These are phyloP conservation scores for Sinohyriopsis cumingii DNA, from an alignment of 2,888 invertebrate species.

Conservation along the genomic window DNA sequence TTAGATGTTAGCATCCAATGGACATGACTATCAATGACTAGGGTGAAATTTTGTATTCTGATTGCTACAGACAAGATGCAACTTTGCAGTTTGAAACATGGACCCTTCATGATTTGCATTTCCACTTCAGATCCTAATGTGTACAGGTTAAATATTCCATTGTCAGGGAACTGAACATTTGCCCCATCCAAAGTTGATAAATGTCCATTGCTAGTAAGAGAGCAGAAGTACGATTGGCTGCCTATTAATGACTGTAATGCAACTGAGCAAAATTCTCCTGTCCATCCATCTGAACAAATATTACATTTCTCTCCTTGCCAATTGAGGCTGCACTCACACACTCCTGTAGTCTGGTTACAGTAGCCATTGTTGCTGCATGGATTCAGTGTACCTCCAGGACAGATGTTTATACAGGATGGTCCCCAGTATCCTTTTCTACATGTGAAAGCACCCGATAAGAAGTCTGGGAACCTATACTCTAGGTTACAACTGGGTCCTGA, in stretches of 20 bases:
- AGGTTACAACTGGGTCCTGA: constrained; percentile 23
- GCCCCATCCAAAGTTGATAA: constrained; percentile 50
- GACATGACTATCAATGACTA: constrained; percentile 16
- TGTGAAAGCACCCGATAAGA: constrained; percentile 14
- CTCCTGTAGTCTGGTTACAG: constrained; percentile 40
- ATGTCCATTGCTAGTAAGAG: constrained; percentile 38
- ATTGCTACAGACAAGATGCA: constrained; percentile 25
- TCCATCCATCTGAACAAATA: constrained; percentile 35
- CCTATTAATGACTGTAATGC: constrained; percentile 9
- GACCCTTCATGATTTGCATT: constrained; percentile 23
- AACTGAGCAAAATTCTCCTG: constrained; percentile 44
- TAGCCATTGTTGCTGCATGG: constrained; percentile 42
- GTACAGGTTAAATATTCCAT: constrained; percentile 17
- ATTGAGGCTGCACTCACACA: constrained; percentile 43
- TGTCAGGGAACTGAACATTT: constrained; percentile 25
- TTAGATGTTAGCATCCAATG: constrained; percentile 14
- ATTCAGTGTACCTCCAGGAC: constrained; percentile 44
- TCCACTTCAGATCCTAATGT: constrained; percentile 1
- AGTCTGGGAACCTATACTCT: constrained; percentile 9
- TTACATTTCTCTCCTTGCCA: constrained; percentile 39
- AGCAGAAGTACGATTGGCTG: constrained; percentile 4
- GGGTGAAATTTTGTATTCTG: constrained; percentile 3
- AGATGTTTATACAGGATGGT: constrained; percentile 29
- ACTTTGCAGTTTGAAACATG: constrained; percentile 21
- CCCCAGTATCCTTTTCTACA: constrained; percentile 52